These are phyloP conservation scores for Aphidius colemani DNA, from an alignment of 2,888 invertebrate genomes.

Conservation along the genomic window DNA sequence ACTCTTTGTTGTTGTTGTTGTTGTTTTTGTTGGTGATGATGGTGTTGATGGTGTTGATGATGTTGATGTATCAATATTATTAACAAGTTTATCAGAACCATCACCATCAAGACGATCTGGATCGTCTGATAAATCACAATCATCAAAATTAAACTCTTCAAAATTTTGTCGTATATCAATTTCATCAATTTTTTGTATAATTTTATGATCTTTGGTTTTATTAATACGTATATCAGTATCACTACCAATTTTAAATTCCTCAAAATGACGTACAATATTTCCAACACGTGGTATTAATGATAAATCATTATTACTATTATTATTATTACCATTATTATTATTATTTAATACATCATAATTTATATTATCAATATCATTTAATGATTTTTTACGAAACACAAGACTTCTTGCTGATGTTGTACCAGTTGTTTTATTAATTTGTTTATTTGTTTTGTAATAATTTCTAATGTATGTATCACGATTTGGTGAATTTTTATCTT, in stretches of 20 bases:
- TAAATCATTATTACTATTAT: background rate
- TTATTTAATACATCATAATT: conserved; percentile 14
- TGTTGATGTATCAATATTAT: conserved; percentile 1
- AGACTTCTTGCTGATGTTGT: conserved; percentile 40
- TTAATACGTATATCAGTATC: conserved; percentile 40
- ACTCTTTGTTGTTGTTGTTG: conserved; percentile 54
- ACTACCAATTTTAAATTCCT: conserved; percentile 57
- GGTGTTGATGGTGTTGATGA: no score
- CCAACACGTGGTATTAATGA: conserved; percentile 44
- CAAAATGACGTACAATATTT: conserved; percentile 56
- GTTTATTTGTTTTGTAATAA: conserved; percentile 37
- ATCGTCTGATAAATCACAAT: conserved; percentile 66
- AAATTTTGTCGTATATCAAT: conserved; percentile 77
- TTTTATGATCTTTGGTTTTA: conserved; percentile 40
- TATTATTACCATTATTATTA: background rate
- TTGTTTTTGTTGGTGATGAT: background rate
- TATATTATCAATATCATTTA: conserved; percentile 30
- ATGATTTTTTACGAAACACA: conserved; percentile 45
- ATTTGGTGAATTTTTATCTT: conserved; percentile 42
- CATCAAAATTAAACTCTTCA: conserved; percentile 79
- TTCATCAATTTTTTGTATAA: conserved; percentile 53
- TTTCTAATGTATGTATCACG: conserved; percentile 27
- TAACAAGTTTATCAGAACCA: conserved; percentile 52
- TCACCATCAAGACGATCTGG: conserved; percentile 53
- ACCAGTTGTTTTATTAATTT: conserved; percentile 28